These are phyloP conservation scores for Glareola pratincola DNA, from an alignment of 2,113 vertebrate species.

Conservation along the genomic window DNA sequence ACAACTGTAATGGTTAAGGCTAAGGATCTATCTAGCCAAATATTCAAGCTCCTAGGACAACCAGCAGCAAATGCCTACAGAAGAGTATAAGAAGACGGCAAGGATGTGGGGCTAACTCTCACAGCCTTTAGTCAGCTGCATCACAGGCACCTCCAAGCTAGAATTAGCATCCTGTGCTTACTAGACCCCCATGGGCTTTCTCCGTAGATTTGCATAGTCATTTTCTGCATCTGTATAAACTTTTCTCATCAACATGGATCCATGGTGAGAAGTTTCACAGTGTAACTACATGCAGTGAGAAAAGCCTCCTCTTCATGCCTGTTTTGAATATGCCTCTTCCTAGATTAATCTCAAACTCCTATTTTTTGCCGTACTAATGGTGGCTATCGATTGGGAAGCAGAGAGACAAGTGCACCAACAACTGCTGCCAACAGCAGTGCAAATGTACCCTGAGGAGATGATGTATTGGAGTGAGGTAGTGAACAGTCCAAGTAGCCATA, in stretches of 20 bases:
- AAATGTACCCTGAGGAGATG: background rate
- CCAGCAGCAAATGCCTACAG: background rate
- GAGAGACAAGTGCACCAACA: background rate
- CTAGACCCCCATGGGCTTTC: background rate
- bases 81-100: background rate
- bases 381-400: background rate
- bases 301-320: background rate
- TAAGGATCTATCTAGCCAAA: background rate
- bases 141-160: background rate
- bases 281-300: background rate
- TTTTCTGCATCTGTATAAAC: background rate
- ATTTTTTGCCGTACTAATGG: background rate
- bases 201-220: fast-evolving
- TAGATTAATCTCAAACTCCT: background rate
- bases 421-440: background rate
- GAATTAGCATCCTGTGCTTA: background rate
- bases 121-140: background rate
- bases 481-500: background rate
- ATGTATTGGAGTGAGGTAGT: background rate
- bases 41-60: background rate
- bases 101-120: background rate
- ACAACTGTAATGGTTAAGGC: background rate
- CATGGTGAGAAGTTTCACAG: background rate
- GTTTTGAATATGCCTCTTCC: background rate
- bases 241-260: background rate